Conservation (phyloP, 2,888 invertebrate genomes). For the Leptura quadrifasciata region DNA sequence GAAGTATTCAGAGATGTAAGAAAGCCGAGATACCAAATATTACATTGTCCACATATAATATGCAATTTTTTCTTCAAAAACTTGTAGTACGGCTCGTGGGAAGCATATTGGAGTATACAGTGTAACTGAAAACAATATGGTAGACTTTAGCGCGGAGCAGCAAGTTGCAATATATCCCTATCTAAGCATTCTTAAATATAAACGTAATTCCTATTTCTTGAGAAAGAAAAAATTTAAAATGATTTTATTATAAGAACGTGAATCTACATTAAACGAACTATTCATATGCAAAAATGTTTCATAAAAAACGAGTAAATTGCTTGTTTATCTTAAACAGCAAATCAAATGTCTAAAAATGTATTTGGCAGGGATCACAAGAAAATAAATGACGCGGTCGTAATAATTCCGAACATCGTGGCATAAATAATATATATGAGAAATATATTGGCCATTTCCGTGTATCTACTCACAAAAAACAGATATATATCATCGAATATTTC, state of each 20-base stretch:
- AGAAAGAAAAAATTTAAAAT: neutral
- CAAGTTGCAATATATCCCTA: too few species aligned
- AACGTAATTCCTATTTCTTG: neutral
- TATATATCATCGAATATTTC: neutral
- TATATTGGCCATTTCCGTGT: neutral
- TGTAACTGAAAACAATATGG: too few species aligned
- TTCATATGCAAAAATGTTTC: neutral
- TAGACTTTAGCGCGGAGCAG: too few species aligned
- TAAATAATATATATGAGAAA: neutral
- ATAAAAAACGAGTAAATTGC: neutral
- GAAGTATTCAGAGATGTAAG: too few species aligned
- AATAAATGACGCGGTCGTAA: neutral
- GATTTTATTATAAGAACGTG: neutral
- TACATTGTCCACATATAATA: too few species aligned
- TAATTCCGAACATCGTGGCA: neutral
- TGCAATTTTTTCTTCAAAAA: too few species aligned
- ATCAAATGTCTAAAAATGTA: conserved; percentile 7
- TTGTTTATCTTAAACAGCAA: neutral
- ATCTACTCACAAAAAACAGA: neutral
- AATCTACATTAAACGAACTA: neutral
- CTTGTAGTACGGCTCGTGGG: too few species aligned
- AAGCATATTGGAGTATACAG: too few species aligned
- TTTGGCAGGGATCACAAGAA: neutral
- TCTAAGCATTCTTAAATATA: neutral
- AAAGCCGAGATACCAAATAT: too few species aligned